These are phyloP conservation scores for Nymphalis polychloros DNA, from an alignment of 2,888 invertebrate species.

Conservation along the genomic window DNA sequence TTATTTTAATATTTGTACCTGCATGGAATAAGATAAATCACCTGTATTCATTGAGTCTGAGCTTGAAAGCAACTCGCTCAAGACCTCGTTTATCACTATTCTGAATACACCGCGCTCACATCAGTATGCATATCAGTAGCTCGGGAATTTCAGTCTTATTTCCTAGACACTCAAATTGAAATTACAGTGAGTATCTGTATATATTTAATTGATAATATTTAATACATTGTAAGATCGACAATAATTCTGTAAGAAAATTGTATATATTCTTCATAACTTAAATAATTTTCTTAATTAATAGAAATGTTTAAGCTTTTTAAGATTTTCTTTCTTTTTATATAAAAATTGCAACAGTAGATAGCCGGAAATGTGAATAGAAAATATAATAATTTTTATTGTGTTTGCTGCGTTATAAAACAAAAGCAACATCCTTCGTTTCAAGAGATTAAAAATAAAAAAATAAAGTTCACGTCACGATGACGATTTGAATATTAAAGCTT, in stretches of 20 bases:
- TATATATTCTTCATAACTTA: no score
- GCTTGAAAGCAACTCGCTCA: conserved; percentile 39
- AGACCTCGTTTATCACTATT: conserved; percentile 50
- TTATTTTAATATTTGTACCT: conserved; percentile 36
- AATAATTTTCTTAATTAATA: no score
- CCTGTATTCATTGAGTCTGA: conserved; percentile 50
- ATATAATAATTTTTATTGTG: no score
- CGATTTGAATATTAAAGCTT: background rate
- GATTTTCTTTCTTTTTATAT: no score
- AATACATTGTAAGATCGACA: no score
- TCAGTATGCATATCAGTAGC: conserved; percentile 15
- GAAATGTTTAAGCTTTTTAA: no score
- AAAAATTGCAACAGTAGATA: no score
- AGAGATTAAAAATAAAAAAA: no score
- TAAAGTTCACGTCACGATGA: background rate
- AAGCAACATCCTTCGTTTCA: background rate
- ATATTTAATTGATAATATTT: no score
- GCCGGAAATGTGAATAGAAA: no score
- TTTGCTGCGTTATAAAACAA: no score
- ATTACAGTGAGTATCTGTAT: background rate
- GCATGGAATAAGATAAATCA: conserved; percentile 39
- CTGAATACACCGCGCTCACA: conserved; percentile 44
- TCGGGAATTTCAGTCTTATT: background rate
- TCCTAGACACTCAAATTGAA: background rate
- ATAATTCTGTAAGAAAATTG: no score